Base-by-base conservation (phyloP, 2,888 invertebrate species). In the Drosophila melanosoma region DNA sequence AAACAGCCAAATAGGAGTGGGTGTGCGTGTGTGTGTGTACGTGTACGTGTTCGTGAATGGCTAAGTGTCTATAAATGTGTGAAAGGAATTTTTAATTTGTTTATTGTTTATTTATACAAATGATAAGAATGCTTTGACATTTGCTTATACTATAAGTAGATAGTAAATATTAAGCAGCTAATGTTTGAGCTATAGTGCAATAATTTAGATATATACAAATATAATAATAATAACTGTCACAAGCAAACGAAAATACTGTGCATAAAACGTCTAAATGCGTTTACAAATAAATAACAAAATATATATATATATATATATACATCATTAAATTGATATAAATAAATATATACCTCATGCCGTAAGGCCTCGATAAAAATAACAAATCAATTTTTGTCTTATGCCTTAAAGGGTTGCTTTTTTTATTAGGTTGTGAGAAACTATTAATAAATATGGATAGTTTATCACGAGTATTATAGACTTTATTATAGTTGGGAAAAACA, bases 1-100 rank as follows among this genome's bases (percentile, higher is more conserved):
- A 49, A 51, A 35, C 90, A 90, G 91, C 90, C 90, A 86, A 75
- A 67, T 80, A 76, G 73, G 49, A 56, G 66, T 57, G 63, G 48
- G 59, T 59, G 54, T 35, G 72, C 12, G 49, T 48, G 58, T 33
- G 45, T 38, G 42, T 52, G 49, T 48, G 58, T 33, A 40, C 35
- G 42, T 52, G n/a, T 45, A 12, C 23, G 42, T 51, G 45, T 42
- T 29, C 11, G 59, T 32, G 45, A 56, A 52, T 53, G 49, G 49
- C 36, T 40, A 57, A 38, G 20, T 48, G 56, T 75, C 15, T 45
- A 36, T 38, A 32, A 35, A 20, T 65, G 63, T 76, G 26, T 36
- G 60, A 75, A 72, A 58, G 66, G 57, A 60, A 67, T 38, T 66
- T 69, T 72, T 86, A 60, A 67, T 38, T 66, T 69, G 76, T 86